Base-by-base conservation (phyloP, 30 jellyfish, hydroid and myxozoan genomes). In the Pseudorhiza aurosa region DNA sequence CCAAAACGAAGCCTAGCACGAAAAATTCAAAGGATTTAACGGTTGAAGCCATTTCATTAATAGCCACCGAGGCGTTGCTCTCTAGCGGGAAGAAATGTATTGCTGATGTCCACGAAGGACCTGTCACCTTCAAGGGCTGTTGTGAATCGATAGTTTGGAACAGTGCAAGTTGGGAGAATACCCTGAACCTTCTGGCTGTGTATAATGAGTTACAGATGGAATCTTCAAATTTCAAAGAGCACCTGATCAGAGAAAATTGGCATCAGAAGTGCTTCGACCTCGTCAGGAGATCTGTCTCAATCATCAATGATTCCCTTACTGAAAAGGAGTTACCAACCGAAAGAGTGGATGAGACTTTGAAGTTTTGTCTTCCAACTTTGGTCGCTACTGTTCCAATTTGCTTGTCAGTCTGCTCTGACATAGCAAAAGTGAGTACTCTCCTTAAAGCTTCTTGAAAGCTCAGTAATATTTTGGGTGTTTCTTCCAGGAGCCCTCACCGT, bases 61-160 rank as follows among this genome's bases (percentile, higher is more conserved):
- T 32, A 15, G 86, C 86, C 25, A 51, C 36, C 35, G 86, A 72
- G 8, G 25, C 71, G 10, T 18, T 72, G 75, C 65, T 72, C 15
- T 37, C 59, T 18, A 50, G 86, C 33, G 75, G 75, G 24, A 72
- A 51, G 62, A 47, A 39, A 33, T 37, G 51, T 10, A 33, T 72
- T 15, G 36, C 35, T 31, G 67, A 22, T 12, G 42, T 17, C n/a
- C 36, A 64, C 14, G n/a, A 4, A 35, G 77, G 77, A 40, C 58
- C 67, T 53, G 22, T 53, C 24, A 37, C 35, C 24, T 17, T 12
- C 4, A 40, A 30, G 35, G 53, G 35, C 10, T 31, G 7, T 31
- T 17, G 18, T 9, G 77, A 64, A 26, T 31, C 53, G 15, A n/a
- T 33, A 0, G 77, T 14, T 29, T 64, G 77, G 76, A 25, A 47